Evolutionary conservation across 64 coral and sea anemone species (phyloP).

Genomic region (Stichodactyla helianthus): DNA sequence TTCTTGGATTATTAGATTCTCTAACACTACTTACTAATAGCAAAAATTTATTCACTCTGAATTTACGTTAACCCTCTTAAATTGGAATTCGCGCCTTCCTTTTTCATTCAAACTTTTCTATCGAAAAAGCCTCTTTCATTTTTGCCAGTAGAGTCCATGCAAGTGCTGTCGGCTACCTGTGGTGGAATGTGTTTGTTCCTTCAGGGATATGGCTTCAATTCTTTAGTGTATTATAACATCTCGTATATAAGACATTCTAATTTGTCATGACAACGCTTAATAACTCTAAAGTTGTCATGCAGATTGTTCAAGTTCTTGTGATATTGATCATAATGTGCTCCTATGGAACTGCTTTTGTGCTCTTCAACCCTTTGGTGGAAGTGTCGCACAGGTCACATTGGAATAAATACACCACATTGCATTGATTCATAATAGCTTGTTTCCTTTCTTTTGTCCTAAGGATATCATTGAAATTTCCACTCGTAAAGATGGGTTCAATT

Average conservation of each 20-base stretch:
- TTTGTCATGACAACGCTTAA: slow-evolving; percentile 23
- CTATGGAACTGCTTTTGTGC: background rate
- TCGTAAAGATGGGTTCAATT: slow-evolving; percentile 30
- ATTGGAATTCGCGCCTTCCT: too few relatives aligned
- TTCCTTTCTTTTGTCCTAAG: slow-evolving; percentile 21
- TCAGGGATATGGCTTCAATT: background rate
- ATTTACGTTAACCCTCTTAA: too few relatives aligned
- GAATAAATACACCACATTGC: slow-evolving; percentile 22
- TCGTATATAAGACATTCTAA: slow-evolving; percentile 40
- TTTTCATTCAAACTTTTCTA: too few relatives aligned
- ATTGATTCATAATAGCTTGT: slow-evolving; percentile 32
- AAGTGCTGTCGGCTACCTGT: too few relatives aligned
- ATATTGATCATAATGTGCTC: background rate
- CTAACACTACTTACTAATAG: too few relatives aligned
- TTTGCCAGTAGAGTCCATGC: too few relatives aligned
- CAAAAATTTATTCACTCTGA: too few relatives aligned
- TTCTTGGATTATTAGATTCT: too few relatives aligned
- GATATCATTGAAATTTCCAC: slow-evolving; percentile 8
- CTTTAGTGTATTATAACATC: slow-evolving; percentile 14
- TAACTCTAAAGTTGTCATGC: slow-evolving; percentile 32
- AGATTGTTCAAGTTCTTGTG: slow-evolving; percentile 16
- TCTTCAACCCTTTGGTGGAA: background rate
- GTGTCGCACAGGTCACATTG: slow-evolving; percentile 13
- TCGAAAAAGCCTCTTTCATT: too few relatives aligned
- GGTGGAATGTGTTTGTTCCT: background rate